Base-by-base conservation (phyloP, 1,140 invertebrate species). In the Drosophila subobscura region DNA sequence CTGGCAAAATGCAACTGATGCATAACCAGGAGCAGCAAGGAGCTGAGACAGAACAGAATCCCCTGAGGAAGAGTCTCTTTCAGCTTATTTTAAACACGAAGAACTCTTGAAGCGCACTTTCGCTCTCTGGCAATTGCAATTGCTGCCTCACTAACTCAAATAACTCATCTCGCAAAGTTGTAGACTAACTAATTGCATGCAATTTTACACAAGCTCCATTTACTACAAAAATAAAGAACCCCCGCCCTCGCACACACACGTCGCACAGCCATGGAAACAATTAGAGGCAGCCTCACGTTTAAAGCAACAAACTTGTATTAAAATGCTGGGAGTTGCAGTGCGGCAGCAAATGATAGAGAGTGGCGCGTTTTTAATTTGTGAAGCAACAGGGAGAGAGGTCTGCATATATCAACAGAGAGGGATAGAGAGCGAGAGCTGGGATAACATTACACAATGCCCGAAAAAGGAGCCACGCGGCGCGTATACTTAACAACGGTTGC, bases 351-450 rank as follows among this genome's bases (percentile, higher is more conserved):
- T 65, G 64, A 47, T 67, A 61, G 47, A 70, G 60, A 52, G 61
- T 59, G 59, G 72, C 65, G 67, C 55, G 77, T 74, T 85, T 85
- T 85, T 86, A 86, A 85, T 85, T 85, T 85, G 77, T 71, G 79
- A 76, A 79, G 53, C 70, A 65, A 22, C 47, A 46, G 53, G 58
- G 54, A 58, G 42, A 29, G 23, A 12, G 22, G 20, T 27, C 23
- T n/a, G n/a, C n/a, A n/a, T n/a, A n/a, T 10, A 27, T 29, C 29
- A 27, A 27, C 25, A 27, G 4, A 10, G 2, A 2, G 20, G 5
- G 12, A 12, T n/a, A 4, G 20, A 6, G 10, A 14, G 23, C 16
- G 10, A 27, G 20, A 23, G 25, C 22, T 10, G 29, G 8, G 3
- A 33, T 0, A 45, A 53, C 45, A 23, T 23, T 46, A 57, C 53